Evolutionary conservation across 2,113 vertebrate genomes (phyloP).

Genomic region (Ceyx margarethae): DNA sequence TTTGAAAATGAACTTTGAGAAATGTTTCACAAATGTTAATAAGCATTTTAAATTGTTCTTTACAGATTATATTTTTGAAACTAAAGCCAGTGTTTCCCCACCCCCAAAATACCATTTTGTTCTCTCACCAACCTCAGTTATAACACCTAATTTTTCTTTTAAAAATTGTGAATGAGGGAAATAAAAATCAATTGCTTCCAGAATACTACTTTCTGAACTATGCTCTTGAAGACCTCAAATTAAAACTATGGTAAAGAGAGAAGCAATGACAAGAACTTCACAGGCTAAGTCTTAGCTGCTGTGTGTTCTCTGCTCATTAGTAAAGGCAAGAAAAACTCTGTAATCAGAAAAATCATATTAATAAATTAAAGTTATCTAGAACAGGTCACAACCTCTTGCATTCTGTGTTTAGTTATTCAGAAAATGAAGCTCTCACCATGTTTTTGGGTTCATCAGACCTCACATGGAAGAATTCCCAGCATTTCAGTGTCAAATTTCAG

Average conservation of each 20-base stretch:
- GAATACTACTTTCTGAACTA: not conserved
- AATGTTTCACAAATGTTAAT: not conserved
- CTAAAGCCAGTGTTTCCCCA: not conserved
- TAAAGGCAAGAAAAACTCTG: not conserved
- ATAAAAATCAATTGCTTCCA: not conserved
- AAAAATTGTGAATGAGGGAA: not conserved
- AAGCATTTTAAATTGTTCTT: not conserved
- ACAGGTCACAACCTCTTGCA: not conserved
- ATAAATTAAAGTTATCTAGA: not conserved
- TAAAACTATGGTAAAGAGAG: not conserved
- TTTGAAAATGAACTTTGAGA: not conserved
- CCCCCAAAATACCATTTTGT: not conserved
- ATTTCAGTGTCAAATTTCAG: not conserved
- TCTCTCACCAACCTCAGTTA: not conserved
- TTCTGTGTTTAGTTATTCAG: not conserved
- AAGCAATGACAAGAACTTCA: not conserved
- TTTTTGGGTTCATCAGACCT: not conserved
- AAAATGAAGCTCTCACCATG: not conserved
- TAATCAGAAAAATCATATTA: not conserved
- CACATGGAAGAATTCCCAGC: not conserved
- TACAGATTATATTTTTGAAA: not conserved
- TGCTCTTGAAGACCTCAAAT: not conserved
- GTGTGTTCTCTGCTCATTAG: not conserved
- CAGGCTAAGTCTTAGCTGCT: not conserved
- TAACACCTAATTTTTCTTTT: not conserved